These are phyloP conservation scores for Brachypteracias leptosomus DNA, from an alignment of 2,113 vertebrate species.

Conservation along the genomic window DNA sequence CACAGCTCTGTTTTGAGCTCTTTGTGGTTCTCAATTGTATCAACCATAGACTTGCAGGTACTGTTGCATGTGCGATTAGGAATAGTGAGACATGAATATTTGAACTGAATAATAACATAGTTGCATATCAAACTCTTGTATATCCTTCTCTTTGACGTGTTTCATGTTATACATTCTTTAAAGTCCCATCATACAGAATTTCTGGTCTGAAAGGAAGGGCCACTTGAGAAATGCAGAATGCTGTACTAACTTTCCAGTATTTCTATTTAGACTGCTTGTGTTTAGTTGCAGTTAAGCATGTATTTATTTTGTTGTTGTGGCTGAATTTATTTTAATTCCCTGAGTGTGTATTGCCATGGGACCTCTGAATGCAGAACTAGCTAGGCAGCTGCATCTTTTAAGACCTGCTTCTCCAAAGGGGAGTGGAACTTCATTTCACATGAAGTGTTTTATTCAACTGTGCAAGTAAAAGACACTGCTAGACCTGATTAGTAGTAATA, in stretches of 20 bases:
- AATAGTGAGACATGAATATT: background rate
- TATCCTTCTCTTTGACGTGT: background rate
- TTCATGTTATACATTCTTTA: fast-evolving
- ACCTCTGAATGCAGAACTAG: background rate
- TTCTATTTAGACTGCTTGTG: background rate
- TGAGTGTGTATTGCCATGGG: background rate
- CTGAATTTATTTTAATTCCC: background rate
- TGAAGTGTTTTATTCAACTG: background rate
- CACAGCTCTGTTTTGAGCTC: background rate
- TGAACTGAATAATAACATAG: background rate
- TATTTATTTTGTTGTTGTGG: background rate
- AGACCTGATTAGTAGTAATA: background rate
- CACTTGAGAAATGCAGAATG: background rate
- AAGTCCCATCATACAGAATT: background rate
- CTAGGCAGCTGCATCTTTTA: background rate
- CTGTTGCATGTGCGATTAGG: background rate
- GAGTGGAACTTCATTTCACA: background rate
- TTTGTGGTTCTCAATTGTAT: background rate
- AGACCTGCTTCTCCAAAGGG: background rate
- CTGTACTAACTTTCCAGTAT: background rate
- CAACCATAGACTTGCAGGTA: background rate
- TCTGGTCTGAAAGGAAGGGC: background rate
- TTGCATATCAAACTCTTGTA: background rate
- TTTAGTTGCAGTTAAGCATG: background rate
- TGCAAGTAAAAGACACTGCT: background rate